Evolutionary conservation across 2,113 vertebrate species (phyloP), one percentile per base, ranked within the genome.

Genomic region (Pica pica): DNA sequence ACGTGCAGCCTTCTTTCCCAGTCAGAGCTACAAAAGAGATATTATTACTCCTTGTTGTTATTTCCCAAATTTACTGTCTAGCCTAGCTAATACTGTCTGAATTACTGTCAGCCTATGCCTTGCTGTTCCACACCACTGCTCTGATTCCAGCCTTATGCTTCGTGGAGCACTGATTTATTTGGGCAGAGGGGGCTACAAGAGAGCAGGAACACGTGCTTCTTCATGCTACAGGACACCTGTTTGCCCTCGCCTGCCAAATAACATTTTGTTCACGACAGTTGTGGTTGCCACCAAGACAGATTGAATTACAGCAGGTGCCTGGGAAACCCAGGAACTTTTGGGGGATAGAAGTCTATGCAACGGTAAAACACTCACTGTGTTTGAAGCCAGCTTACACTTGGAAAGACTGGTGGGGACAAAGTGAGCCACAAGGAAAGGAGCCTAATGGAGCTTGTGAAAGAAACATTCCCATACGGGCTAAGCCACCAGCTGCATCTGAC

Each of bases 251-350:
- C 69, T 95, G 94, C 92, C 94, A 97, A 93, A 79, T 52, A 96
- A 56, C 78, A 59, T 85, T 91, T 94, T 92, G 90, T 89, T 93
- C 92, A 90, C 1, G 76, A 50, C 61, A 64, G 46, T 95, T 96
- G 75, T 94, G 49, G 50, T 71, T 91, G 92, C 89, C 76, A 91
- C 89, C 79, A 94, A 92, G 76, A 87, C 84, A 97, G 95, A 96
- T 11, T 87, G 90, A 83, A 87, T 79, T 95, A 94, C 89, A 91
- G 92, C 79, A 95, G 93, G 95, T 90, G 82, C 69, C 50, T 42
- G 52, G 89, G 88, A 93, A 91, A 93, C 78, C 64, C 75, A 77
- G 80, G 69, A 93, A 95, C 47, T 86, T 82, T 84, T 22, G 2
- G 16, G 37, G 55, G 49, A 87, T 47, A 82, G 47, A 90, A 91